These are phyloP conservation scores for Alectura lathami DNA, from an alignment of 2,113 vertebrate genomes.

Conservation along the genomic window DNA sequence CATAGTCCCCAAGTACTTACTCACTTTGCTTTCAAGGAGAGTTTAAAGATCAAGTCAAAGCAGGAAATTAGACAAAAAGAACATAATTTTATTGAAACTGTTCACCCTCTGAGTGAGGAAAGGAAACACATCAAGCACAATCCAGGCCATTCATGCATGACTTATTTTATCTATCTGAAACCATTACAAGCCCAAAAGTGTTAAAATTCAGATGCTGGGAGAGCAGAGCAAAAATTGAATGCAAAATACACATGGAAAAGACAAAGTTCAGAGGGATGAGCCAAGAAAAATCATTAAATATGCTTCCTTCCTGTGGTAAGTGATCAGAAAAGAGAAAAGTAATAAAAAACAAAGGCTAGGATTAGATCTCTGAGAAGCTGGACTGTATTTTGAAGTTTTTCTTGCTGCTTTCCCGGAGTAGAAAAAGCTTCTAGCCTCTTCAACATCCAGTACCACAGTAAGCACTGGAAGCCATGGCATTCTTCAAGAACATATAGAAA, in stretches of 20 bases:
- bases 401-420: neutral
- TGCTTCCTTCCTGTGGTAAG: neutral
- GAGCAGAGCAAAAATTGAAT: neutral
- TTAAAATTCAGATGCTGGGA: neutral
- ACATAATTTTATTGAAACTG: neutral
- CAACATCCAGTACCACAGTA: accelerated
- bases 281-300: neutral
- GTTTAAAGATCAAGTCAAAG: constrained; percentile 55
- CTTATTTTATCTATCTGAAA: neutral
- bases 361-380: neutral
- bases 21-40: constrained; percentile 68
- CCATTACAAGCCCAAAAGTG: neutral
- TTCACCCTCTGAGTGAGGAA: constrained; percentile 2
- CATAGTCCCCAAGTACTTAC: constrained; percentile 55
- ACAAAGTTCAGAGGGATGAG: neutral
- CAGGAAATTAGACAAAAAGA: constrained; percentile 50
- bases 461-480: accelerated
- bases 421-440: neutral
- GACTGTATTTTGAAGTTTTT: neutral
- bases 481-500: neutral
- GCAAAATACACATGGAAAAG: neutral
- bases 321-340: neutral
- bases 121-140: neutral
- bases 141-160: neutral
- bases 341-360: neutral